Percentiles rank a stretch among this genome's conserved stretches.
phyloP scores from a whole-genome alignment of 1,140 invertebrate genomes.

The Panulirus ornatus region DNA sequence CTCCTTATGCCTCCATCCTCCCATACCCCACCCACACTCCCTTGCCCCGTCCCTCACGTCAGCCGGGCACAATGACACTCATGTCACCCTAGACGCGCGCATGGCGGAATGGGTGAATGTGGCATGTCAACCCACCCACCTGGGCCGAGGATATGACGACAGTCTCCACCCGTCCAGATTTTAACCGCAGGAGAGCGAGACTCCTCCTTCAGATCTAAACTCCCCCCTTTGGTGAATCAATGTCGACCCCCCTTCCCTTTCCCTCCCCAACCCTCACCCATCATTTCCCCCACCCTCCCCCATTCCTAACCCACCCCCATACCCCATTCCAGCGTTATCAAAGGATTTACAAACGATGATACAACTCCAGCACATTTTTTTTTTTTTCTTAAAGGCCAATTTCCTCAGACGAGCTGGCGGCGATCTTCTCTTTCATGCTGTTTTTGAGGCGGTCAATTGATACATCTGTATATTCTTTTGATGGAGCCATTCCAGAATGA shows the following conservation, averaged over 20 bases:
- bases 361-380: not conserved
- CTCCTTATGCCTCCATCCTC: not conserved
- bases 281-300: constrained; percentile 1
- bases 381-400: too few species aligned
- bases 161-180: too few species aligned
- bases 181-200: too few species aligned
- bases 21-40: not conserved
- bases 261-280: constrained; percentile 23
- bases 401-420: too few species aligned
- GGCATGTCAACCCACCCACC: constrained; percentile 22
- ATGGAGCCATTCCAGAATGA: constrained; percentile 23
- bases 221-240: too few species aligned
- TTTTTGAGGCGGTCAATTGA: constrained; percentile 7
- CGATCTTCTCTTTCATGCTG: not conserved
- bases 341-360: not conserved
- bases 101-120: constrained; percentile 62
- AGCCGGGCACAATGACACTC: constrained; percentile 60
- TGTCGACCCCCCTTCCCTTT: not conserved
- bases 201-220: too few species aligned
- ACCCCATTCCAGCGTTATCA: too few species aligned
- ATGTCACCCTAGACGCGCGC: constrained; percentile 50
- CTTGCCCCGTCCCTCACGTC: constrained; percentile 21
- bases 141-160: too few species aligned
- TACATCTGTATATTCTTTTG: not conserved
- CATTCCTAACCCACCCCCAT: too few species aligned